A percentile compares a stretch with the other conserved stretches of the same genome.
Conservation (phyloP, 1,140 invertebrate genomes). For the Propsilocerus akamusi region DNA sequence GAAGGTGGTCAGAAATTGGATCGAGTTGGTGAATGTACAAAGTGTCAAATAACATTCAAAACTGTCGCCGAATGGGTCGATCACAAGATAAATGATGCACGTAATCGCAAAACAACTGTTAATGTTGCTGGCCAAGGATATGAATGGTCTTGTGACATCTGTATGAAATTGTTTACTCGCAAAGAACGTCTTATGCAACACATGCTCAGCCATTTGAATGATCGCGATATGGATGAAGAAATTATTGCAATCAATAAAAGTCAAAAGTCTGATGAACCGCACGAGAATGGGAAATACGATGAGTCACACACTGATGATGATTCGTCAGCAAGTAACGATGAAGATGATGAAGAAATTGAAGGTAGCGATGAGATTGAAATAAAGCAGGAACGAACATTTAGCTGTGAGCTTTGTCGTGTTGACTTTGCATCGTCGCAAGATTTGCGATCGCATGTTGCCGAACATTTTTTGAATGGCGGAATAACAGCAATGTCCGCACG, state of each 20-base stretch:
- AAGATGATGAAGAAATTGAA: constrained; percentile 5
- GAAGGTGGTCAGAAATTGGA: constrained; percentile 18
- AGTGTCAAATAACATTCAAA: constrained; percentile 16
- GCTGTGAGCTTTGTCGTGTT: neutral
- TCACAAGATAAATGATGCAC: constrained; percentile 20
- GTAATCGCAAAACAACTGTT: constrained; percentile 15
- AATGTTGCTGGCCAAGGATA: constrained; percentile 9
- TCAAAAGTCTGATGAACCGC: constrained; percentile 7
- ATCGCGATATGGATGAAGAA: constrained; percentile 9
- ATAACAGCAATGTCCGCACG: neutral
- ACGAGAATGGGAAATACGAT: constrained; percentile 7
- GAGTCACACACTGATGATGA: neutral
- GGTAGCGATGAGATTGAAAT: neutral
- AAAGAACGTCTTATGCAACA: constrained; percentile 23
- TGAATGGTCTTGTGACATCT: constrained; percentile 23
- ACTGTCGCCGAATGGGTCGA: constrained; percentile 21
- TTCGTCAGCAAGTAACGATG: neutral
- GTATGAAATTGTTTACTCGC: constrained; percentile 21
- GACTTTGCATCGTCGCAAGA: neutral
- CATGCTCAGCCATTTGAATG: constrained; percentile 9
- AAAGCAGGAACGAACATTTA: neutral
- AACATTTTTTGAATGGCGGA: constrained; percentile 6
- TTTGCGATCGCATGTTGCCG: neutral
- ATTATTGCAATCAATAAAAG: constrained; percentile 4
- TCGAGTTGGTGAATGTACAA: constrained; percentile 13